Evolutionary conservation across 1,140 invertebrate genomes (phyloP), one percentile per base, ranked within the genome.

Genomic region (Monochamus saltuarius): DNA sequence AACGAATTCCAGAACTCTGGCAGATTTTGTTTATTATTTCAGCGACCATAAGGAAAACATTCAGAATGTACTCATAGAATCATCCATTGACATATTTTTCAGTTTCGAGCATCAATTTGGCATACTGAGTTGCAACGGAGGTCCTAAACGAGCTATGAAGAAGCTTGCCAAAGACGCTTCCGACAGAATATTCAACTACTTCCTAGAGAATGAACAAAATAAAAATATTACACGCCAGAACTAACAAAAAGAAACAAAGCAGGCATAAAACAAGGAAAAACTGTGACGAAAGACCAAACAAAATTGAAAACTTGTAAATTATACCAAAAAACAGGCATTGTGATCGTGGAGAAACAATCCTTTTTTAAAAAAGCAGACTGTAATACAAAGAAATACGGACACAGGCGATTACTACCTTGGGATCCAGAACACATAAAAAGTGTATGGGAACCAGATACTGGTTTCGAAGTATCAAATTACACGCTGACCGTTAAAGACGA

Each of bases 101-200:
- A 54, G 50, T 47, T 64, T 46, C 43, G 62, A 64, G 46, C 29
- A 49, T 22, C 62, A 61, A 22, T 64, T 64, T 40, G 17, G 11
- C 4, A 45, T 36, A 40, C 10, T 64, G n/a, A 64, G 38, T 9
- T 64, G 62, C 42, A 56, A 56, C 9, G 51, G 51, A 10, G 62
- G 62, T 6, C 17, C 29, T 4, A 59, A 43, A 49, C 14, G 62
- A 34, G 62, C 62, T n/a, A 64, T 64, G 51, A 40, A 64, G 19
- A 64, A 64, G 50, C 61, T 64, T 37, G 62, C 57, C 16, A 55
- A 56, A 22, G 62, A 64, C 42, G 58, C 62, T 10, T 36, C 50
- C 7, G 39, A 64, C 37, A 49, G 62, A 49, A 49, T 56, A n/a
- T 60, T 64, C 35, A 39, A 36, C 39, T 47, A 59, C 13, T 45